Percentiles rank a stretch among this genome's conserved stretches.
These are phyloP conservation scores for Papilio protenor DNA, from an alignment of 2,888 invertebrate species.

Conservation along the genomic window DNA sequence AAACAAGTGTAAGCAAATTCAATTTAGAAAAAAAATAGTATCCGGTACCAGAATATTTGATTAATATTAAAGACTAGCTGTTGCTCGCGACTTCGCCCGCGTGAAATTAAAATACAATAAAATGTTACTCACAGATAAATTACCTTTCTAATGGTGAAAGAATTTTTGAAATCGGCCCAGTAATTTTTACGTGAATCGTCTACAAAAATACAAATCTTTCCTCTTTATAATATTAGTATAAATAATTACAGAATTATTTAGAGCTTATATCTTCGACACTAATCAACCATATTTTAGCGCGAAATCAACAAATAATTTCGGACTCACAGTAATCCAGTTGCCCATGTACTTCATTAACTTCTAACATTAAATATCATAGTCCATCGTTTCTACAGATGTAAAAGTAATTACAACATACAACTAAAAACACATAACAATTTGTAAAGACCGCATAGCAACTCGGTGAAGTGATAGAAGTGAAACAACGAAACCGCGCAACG, in stretches of 20 bases:
- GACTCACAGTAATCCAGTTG: too few relatives aligned
- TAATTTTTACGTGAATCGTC: too few relatives aligned
- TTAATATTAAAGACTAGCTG: not conserved
- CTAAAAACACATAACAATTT: not conserved
- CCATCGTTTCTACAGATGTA: not conserved
- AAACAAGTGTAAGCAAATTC: not conserved
- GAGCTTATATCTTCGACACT: not conserved
- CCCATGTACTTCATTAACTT: not conserved
- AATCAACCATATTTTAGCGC: too few relatives aligned
- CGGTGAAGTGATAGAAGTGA: constrained; percentile 25
- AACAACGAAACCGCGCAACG: constrained; percentile 40
- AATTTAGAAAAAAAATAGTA: not conserved
- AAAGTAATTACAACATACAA: not conserved
- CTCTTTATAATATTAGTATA: too few relatives aligned
- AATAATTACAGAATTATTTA: not conserved
- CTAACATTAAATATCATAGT: not conserved
- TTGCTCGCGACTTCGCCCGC: too few relatives aligned
- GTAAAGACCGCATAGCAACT: not conserved
- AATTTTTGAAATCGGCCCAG: too few relatives aligned
- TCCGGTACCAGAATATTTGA: not conserved
- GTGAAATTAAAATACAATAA: too few relatives aligned
- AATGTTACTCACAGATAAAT: too few relatives aligned
- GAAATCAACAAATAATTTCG: too few relatives aligned
- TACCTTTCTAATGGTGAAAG: too few relatives aligned
- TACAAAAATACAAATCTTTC: too few relatives aligned